A percentile compares a stretch with the other conserved stretches of the same genome.
phyloP scores from a whole-genome alignment of 1,140 invertebrate genomes.

The Eufriesea mexicana region DNA sequence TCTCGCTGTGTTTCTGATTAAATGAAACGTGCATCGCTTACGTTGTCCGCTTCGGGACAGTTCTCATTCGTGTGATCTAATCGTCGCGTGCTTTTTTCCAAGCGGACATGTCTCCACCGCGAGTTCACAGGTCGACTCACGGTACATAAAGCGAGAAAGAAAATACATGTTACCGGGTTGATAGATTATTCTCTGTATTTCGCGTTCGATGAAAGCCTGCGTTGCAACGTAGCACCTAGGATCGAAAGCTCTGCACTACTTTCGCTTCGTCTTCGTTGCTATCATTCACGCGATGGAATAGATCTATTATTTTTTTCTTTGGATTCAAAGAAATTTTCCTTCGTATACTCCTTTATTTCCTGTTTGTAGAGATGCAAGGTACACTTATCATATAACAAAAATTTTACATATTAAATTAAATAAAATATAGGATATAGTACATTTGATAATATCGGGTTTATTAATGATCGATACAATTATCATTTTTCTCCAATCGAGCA shows the following conservation, averaged over 20 bases:
- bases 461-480: no score
- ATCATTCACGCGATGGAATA: not conserved
- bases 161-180: not conserved
- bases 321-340: no score
- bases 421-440: no score
- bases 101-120: not conserved
- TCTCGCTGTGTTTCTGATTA: not conserved
- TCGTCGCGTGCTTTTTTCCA: not conserved
- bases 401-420: no score
- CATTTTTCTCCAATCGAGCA: no score
- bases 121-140: not conserved
- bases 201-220: not conserved
- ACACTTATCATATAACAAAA: no score
- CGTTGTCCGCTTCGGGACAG: not conserved
- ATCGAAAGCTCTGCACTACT: no score
- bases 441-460: no score
- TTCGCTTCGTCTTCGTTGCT: not conserved
- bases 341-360: no score
- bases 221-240: not conserved
- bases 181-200: not conserved
- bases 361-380: no score
- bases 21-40: not conserved
- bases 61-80: constrained; percentile 1
- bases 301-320: no score
- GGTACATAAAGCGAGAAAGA: not conserved